Base-by-base conservation (phyloP, 2,888 invertebrate species). In the Epinotia ramella region DNA sequence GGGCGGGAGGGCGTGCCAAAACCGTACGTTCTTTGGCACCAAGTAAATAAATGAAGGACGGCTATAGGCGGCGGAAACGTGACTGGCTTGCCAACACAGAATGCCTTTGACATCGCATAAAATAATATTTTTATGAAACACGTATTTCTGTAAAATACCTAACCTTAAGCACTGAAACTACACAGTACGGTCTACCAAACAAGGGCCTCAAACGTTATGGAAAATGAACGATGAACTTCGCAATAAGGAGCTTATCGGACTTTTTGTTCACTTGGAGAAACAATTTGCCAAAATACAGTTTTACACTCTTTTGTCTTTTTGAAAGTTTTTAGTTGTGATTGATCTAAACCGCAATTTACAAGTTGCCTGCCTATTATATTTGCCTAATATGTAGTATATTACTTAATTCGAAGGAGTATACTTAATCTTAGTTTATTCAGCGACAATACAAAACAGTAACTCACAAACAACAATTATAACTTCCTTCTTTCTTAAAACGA, bases 31-130 rank as follows among this genome's bases (percentile, higher is more conserved):
- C 79, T 78, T 82, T 79, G 77, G 78, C 79, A 78, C 73, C 81
- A 80, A 81, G 81, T 84, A 84, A 84, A 81, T 86, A 87, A 88
- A 87, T 86, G 84, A 86, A 84, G 81, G 85, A 82, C 78, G 83
- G 83, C 84, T 84, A 86, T 83, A 80, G 79, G 78, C 75, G 79
- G 78, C 76, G 77, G 79, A 79, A 80, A 88, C 88, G 89, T 89
- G 88, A 84, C 83, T 78, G 77, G 85, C 75, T 82, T 83, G 64
- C 78, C 76, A 79, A 83, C 77, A 33, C 80, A 81, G 84, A 86
- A 88, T 87, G 84, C 80, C 85, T 89, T 88, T 90, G 87, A 86
- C 83, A 83, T 80, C 66, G 73, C 62, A 73, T 74, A 77, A 77
- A 67, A 65, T 66, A 76, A 74, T 77, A 64, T 67, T 76, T 78